phyloP scores from a whole-genome alignment of 1,140 invertebrate species.

The Rhyacophila brunnea region DNA sequence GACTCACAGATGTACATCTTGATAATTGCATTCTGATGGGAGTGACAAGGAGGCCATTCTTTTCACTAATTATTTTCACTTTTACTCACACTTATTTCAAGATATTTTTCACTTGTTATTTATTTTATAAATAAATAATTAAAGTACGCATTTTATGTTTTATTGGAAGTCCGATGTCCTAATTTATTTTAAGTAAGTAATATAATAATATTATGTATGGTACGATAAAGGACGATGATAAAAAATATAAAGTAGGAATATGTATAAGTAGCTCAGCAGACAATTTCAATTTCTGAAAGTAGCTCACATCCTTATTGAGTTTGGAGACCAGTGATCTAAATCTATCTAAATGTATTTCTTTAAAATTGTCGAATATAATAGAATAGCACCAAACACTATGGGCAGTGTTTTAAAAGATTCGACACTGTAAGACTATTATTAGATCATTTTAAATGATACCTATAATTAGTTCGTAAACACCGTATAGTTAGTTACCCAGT shows the following conservation, averaged over 20 bases:
- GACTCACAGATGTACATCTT: conserved; percentile 2
- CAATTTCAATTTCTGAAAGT: too few relatives aligned
- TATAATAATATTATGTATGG: conserved; percentile 5
- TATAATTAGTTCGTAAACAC: too few relatives aligned
- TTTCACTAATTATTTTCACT: neutral
- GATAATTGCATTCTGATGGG: conserved; percentile 1
- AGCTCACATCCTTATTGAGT: conserved; percentile 3
- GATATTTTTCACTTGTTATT: neutral
- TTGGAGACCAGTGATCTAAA: neutral
- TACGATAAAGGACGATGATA: conserved; percentile 1
- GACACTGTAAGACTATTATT: too few relatives aligned
- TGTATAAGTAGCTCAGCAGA: neutral
- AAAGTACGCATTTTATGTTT: neutral
- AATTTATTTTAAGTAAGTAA: neutral
- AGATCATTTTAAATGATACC: too few relatives aligned
- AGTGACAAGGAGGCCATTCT: conserved; percentile 1
- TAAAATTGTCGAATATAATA: too few relatives aligned
- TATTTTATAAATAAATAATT: neutral
- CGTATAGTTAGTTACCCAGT: too few relatives aligned
- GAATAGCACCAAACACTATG: too few relatives aligned
- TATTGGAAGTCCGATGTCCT: neutral
- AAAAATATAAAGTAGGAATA: neutral
- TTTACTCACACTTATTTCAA: neutral
- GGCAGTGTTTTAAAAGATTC: too few relatives aligned
- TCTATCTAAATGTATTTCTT: too few relatives aligned